These are phyloP conservation scores for Cherax destructor DNA, from an alignment of 1,140 invertebrate species.

Conservation along the genomic window DNA sequence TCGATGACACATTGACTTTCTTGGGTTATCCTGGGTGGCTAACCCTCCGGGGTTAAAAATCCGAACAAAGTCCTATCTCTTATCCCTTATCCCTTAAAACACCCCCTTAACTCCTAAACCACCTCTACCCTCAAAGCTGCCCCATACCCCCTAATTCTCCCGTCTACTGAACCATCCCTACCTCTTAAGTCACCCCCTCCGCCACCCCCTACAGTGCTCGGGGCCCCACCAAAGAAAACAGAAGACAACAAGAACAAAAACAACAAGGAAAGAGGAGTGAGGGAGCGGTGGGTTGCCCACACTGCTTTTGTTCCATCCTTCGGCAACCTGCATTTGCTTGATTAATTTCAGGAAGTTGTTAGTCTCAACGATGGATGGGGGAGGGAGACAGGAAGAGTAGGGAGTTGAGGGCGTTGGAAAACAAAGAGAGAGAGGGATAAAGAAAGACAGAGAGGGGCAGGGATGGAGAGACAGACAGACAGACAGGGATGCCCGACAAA, in stretches of 20 bases:
- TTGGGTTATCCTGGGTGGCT: no score
- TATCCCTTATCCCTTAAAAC: no score
- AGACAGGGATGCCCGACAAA: neutral
- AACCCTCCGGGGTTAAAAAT: no score
- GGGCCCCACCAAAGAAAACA: neutral
- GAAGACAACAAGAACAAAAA: neutral
- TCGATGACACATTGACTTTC: no score
- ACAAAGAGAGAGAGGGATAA: neutral
- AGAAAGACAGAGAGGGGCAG: neutral
- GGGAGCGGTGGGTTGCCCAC: neutral
- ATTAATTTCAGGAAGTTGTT: neutral
- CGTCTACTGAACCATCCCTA: no score
- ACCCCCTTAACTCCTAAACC: no score
- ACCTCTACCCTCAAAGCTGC: no score
- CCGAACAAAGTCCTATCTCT: no score
- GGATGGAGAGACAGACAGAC: neutral
- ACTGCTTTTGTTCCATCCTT: neutral
- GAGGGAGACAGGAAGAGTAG: neutral
- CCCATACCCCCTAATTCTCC: no score
- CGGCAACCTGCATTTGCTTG: neutral
- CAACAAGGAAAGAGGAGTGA: neutral
- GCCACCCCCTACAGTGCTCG: neutral
- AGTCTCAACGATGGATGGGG: neutral
- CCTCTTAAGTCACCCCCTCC: no score
- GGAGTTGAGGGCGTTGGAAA: no score